These are phyloP conservation scores for Anolis carolinensis DNA, from an alignment of 2,113 vertebrate species.

Conservation along the genomic window DNA sequence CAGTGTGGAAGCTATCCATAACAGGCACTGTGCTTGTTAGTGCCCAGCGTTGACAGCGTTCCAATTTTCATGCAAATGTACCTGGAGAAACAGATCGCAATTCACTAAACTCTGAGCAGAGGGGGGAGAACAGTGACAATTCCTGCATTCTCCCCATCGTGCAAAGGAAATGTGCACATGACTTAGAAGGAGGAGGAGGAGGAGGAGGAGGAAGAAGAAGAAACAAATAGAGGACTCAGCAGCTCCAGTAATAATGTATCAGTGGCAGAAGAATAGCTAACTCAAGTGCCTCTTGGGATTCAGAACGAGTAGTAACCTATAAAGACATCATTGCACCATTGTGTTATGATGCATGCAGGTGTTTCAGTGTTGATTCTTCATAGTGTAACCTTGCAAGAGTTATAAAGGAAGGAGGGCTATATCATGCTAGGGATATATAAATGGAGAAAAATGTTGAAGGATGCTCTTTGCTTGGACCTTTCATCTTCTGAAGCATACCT, in stretches of 20 bases:
- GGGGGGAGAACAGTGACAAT: neutral
- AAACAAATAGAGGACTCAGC: neutral
- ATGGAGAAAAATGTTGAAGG: neutral
- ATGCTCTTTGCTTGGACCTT: too few relatives aligned
- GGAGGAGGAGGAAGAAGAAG: neutral
- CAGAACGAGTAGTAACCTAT: neutral
- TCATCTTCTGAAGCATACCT: too few relatives aligned
- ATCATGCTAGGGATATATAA: neutral
- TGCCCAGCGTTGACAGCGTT: neutral
- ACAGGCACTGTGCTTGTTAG: neutral
- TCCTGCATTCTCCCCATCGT: neutral
- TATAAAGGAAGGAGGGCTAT: neutral
- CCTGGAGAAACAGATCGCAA: neutral
- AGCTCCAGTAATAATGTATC: neutral
- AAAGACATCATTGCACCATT: neutral
- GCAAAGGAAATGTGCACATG: neutral
- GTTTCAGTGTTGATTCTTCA: neutral
- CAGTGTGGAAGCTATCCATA: neutral
- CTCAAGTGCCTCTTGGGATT: neutral
- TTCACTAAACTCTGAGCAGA: neutral
- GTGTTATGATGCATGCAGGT: neutral
- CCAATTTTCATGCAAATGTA: neutral
- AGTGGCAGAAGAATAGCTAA: neutral
- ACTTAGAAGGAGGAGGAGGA: neutral
- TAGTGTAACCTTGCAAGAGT: neutral